These are phyloP conservation scores for Ichneumoninae sp. DNA, from an alignment of 2,888 invertebrate species.

Conservation along the genomic window DNA sequence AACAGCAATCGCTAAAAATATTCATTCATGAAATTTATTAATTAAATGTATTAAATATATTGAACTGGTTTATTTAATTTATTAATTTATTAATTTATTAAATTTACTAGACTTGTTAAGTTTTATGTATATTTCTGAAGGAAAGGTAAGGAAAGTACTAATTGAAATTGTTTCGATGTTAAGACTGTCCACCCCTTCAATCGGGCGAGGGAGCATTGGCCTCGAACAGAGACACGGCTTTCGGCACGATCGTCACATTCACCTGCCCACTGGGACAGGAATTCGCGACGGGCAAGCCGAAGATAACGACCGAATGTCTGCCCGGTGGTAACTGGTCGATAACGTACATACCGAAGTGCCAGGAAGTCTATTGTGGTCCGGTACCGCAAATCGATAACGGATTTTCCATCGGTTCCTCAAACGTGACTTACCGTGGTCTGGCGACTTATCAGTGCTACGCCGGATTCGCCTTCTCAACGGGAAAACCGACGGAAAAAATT, in stretches of 20 bases:
- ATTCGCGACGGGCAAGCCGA: conserved; percentile 94
- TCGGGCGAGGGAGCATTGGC: conserved; percentile 95
- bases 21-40: not conserved
- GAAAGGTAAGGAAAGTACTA: not conserved
- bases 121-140: not conserved
- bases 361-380: conserved; percentile 98
- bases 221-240: conserved; percentile 95
- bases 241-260: conserved; percentile 94
- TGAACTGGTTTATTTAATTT: not conserved
- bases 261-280: conserved; percentile 97
- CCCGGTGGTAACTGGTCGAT: conserved; percentile 97
- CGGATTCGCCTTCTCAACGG: conserved; percentile 96
- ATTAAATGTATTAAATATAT: no score
- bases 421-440: conserved; percentile 96
- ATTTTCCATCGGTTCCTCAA: conserved; percentile 97
- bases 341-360: conserved; percentile 96
- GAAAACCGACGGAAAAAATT: conserved; percentile 94
- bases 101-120: not conserved
- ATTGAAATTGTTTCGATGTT: conserved; percentile 66
- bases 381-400: conserved; percentile 99
- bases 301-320: conserved; percentile 93
- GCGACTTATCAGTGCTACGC: conserved; percentile 99
- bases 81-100: no score
- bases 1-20: not conserved
- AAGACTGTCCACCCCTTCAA: conserved; percentile 94